Conservation (phyloP, 2,113 vertebrate species). For the Chaetorhynchus papuensis region DNA sequence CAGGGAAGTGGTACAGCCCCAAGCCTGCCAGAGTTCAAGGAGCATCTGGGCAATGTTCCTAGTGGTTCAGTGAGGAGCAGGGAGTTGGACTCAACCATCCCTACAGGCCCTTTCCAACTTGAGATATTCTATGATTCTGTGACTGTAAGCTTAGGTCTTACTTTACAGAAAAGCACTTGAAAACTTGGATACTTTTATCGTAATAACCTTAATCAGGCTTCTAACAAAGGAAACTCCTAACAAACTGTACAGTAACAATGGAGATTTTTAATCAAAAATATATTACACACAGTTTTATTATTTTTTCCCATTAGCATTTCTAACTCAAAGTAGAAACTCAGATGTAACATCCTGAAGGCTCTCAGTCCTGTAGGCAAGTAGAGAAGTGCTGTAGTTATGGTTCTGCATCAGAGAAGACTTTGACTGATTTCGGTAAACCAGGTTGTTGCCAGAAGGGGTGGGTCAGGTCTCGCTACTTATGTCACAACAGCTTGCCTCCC, state of each 20-base stretch:
- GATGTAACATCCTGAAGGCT: background rate
- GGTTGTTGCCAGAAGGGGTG: background rate
- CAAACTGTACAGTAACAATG: background rate
- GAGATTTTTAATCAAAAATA: conserved; percentile 14
- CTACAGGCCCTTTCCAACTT: background rate
- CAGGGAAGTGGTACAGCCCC: background rate
- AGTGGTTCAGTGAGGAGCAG: background rate
- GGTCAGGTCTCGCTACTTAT: background rate
- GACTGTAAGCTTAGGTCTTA: background rate
- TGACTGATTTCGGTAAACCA: background rate
- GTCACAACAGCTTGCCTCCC: background rate
- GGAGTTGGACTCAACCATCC: background rate
- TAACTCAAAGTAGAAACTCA: background rate
- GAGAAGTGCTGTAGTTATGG: background rate
- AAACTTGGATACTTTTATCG: background rate
- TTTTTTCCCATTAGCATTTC: background rate
- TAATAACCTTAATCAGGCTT: background rate
- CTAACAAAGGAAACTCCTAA: conserved; percentile 7
- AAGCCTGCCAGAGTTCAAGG: background rate
- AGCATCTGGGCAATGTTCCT: background rate
- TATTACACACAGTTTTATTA: background rate
- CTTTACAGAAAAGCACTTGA: background rate
- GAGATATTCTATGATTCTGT: background rate
- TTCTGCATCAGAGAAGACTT: background rate
- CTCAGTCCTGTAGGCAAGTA: background rate